Conservation (phyloP, 2,888 invertebrate genomes). For the Drosophila greeni region DNA sequence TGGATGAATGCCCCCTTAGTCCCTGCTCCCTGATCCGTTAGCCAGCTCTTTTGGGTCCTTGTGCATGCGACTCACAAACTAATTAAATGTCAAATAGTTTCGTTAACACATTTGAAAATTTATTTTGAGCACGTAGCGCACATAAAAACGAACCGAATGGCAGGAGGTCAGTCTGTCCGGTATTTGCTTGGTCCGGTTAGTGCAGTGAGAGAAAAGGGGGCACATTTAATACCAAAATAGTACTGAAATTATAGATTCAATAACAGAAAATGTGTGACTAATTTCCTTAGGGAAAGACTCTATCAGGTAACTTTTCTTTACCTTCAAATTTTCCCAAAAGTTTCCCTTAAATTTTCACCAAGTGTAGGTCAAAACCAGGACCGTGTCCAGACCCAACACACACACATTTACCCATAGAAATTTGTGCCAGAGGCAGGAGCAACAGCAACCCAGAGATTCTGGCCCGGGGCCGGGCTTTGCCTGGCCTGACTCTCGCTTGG, state of each 20-base stretch:
- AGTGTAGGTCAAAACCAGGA: conserved; percentile 35
- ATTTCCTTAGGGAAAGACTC: not conserved
- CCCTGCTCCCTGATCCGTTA: conserved; percentile 12
- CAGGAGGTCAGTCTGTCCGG: conserved; percentile 42
- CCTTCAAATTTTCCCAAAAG: not conserved
- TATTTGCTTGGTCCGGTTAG: conserved; percentile 39
- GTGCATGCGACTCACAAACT: conserved; percentile 77
- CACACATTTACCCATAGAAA: conserved; percentile 40
- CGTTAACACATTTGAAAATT: conserved; percentile 77
- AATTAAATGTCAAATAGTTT: conserved; percentile 77
- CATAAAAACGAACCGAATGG: conserved; percentile 59
- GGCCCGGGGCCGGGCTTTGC: conserved; percentile 34
- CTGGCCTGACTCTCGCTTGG: conserved; percentile 56
- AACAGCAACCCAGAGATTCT: conserved; percentile 13
- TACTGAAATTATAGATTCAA: not conserved
- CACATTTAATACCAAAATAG: fast-evolving
- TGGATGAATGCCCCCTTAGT: conserved; percentile 1
- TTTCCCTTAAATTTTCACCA: not conserved
- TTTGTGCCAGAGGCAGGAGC: conserved; percentile 62
- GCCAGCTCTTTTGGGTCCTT: conserved; percentile 52
- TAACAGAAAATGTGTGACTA: not conserved
- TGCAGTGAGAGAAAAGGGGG: not conserved
- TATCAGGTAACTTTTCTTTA: not conserved
- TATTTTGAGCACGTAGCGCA: conserved; percentile 76
- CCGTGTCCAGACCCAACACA: conserved; percentile 43